Percentiles rank a stretch among this genome's conserved stretches.
Conservation (phyloP, 2,113 vertebrate genomes). For the Apeltes quadracus region DNA sequence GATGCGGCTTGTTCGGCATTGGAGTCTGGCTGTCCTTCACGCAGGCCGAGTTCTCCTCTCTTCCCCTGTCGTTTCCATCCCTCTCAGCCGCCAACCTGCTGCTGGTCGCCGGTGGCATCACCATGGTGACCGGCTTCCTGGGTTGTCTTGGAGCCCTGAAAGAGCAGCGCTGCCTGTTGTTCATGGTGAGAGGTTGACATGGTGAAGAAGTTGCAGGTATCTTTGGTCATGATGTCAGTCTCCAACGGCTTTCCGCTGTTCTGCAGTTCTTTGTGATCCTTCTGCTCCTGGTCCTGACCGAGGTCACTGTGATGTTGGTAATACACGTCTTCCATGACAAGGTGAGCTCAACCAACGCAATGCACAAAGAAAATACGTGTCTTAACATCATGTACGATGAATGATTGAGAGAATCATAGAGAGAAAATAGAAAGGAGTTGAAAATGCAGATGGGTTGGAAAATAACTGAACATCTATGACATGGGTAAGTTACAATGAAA, state of each 20-base stretch:
- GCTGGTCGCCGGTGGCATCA: conserved; percentile 84
- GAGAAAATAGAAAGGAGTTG: neutral
- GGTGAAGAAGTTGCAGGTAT: neutral
- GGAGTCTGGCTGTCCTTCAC: conserved; percentile 87
- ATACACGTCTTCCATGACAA: conserved; percentile 80
- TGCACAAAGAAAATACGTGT: neutral
- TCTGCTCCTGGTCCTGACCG: conserved; percentile 83
- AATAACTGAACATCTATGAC: no score
- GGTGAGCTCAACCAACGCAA: conserved; percentile 69
- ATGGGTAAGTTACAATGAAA: no score
- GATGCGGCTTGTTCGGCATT: conserved; percentile 86
- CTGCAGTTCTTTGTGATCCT: conserved; percentile 86
- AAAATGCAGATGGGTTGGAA: neutral
- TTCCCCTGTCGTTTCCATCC: conserved; percentile 85
- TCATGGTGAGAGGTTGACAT: conserved; percentile 75
- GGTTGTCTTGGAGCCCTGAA: conserved; percentile 87
- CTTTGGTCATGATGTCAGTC: neutral
- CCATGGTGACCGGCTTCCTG: conserved; percentile 88
- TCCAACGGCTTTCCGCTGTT: conserved; percentile 1
- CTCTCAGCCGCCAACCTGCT: conserved; percentile 86
- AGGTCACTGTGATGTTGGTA: conserved; percentile 78
- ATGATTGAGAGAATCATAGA: neutral
- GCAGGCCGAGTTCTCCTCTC: conserved; percentile 85
- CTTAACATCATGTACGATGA: neutral
- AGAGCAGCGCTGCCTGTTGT: conserved; percentile 85